These are phyloP conservation scores for Buathra laborator DNA, from an alignment of 2,888 invertebrate species.

Conservation along the genomic window DNA sequence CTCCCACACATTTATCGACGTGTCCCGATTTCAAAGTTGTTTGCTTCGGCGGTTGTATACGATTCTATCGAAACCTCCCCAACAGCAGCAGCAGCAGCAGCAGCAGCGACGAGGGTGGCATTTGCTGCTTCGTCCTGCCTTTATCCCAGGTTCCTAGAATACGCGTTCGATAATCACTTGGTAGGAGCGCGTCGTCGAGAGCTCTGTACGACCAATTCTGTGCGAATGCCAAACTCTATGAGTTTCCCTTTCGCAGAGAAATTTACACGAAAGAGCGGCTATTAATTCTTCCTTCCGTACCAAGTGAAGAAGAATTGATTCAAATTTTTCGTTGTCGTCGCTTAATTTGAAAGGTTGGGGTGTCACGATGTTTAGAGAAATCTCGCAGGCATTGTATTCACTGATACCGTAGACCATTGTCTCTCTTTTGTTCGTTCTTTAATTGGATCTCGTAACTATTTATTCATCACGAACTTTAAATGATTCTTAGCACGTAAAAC, in stretches of 20 bases:
- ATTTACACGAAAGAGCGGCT: slow-evolving; percentile 37
- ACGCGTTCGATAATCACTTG: slow-evolving; percentile 65
- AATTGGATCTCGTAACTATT: too few relatives aligned
- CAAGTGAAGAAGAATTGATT: neutral
- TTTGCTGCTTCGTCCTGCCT: slow-evolving; percentile 50
- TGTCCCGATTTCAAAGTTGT: slow-evolving; percentile 72
- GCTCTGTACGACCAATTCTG: slow-evolving; percentile 9
- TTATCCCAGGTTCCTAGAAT: slow-evolving; percentile 40
- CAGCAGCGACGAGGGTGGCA: neutral
- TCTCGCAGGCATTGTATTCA: too few relatives aligned
- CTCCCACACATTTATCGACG: slow-evolving; percentile 68
- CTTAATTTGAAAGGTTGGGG: too few relatives aligned
- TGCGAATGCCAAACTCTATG: neutral
- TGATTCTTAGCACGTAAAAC: too few relatives aligned
- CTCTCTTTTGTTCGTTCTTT: too few relatives aligned
- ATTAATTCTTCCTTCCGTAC: neutral
- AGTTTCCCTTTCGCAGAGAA: slow-evolving; percentile 4
- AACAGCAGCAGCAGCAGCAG: slow-evolving; percentile 24
- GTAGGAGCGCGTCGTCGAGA: slow-evolving; percentile 25
- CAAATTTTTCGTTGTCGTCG: too few relatives aligned
- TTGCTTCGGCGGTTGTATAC: slow-evolving; percentile 68
- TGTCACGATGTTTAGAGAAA: too few relatives aligned
- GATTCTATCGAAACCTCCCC: slow-evolving; percentile 64
- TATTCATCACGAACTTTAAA: too few relatives aligned
- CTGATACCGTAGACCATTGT: too few relatives aligned